phyloP scores from a whole-genome alignment of 2,113 vertebrate genomes.

The Gorilla gorilla region DNA sequence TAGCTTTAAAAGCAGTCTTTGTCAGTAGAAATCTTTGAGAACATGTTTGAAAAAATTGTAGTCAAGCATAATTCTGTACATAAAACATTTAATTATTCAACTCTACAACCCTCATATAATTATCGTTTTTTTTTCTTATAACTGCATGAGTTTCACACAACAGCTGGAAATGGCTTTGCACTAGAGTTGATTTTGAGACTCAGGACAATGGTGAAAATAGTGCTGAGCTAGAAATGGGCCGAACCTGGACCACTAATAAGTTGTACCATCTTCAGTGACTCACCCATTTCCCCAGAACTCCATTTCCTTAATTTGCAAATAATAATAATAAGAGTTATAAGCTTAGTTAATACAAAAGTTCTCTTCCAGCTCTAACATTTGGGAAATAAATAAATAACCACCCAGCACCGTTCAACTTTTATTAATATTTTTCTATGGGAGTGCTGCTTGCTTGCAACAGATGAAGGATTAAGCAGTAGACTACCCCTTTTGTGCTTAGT shows the following conservation, averaged over 20 bases:
- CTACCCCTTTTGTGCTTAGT: not conserved
- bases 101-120: not conserved
- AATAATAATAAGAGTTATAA: not conserved
- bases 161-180: not conserved
- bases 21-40: not conserved
- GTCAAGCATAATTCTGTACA: not conserved
- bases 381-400: slow-evolving; percentile 28
- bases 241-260: not conserved
- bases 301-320: not conserved
- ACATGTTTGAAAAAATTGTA: slow-evolving; percentile 1
- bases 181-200: not conserved
- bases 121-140: not conserved
- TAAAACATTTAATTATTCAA: not conserved
- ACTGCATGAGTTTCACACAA: not conserved
- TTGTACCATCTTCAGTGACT: not conserved
- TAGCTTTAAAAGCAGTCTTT: slow-evolving; percentile 17
- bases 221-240: not conserved
- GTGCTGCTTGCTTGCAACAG: not conserved
- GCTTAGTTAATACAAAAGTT: not conserved
- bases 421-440: slow-evolving; percentile 7
- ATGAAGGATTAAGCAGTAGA: not conserved
- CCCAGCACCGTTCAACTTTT: not conserved
- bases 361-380: not conserved
- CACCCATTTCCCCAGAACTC: not conserved
- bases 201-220: not conserved